These are phyloP conservation scores for Labeo calbasu DNA, from an alignment of 2,797 vertebrate species.

Conservation along the genomic window DNA sequence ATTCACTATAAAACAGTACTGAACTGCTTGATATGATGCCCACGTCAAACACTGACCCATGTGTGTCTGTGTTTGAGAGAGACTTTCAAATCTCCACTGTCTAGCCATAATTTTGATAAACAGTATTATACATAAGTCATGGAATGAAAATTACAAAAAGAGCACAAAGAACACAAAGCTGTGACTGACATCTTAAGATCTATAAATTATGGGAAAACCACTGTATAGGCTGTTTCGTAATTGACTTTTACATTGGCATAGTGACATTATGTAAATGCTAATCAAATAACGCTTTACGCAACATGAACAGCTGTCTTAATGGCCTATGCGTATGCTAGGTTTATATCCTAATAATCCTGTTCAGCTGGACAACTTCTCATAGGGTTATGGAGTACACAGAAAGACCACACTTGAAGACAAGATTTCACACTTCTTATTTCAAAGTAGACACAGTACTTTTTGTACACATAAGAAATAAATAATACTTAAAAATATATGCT, in stretches of 20 bases:
- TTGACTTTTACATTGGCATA: not conserved
- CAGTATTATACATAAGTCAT: not conserved
- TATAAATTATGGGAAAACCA: slow-evolving; percentile 11
- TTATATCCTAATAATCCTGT: slow-evolving; percentile 8
- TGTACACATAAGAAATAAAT: not conserved
- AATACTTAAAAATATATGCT: not conserved
- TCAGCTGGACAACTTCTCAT: not conserved
- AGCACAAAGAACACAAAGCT: not conserved
- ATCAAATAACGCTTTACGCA: slow-evolving; percentile 3
- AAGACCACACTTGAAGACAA: slow-evolving; percentile 39
- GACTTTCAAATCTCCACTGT: not conserved
- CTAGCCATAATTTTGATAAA: not conserved
- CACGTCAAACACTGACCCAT: not conserved
- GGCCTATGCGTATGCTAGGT: not conserved
- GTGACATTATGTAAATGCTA: not conserved
- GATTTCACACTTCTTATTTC: not conserved
- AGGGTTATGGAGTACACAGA: not conserved
- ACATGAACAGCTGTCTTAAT: slow-evolving; percentile 40
- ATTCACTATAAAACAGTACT: not conserved
- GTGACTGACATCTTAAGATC: not conserved
- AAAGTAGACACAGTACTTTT: slow-evolving; percentile 5
- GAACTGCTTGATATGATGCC: not conserved
- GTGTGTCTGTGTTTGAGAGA: not conserved
- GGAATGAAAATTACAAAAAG: not conserved
- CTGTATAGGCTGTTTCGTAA: not conserved